Base-by-base conservation (phyloP, 2,888 invertebrate species). In the Opisthograptis luteolata region DNA sequence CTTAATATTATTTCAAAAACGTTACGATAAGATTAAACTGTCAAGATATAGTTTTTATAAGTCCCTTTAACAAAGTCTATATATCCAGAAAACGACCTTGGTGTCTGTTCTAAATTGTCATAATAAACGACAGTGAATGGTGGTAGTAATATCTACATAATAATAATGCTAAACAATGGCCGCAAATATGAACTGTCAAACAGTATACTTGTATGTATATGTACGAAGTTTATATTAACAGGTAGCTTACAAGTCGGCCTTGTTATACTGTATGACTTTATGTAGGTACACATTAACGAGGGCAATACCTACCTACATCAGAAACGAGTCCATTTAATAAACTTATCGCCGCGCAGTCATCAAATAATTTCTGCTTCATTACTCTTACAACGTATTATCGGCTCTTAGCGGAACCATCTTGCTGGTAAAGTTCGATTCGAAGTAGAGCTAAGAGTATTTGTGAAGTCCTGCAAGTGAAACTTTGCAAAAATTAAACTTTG, bases 401-500 rank as follows among this genome's bases (percentile, higher is more conserved):
- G 55, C 57, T 66, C 65, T 57, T 64, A 60, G 55, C 55, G 50
- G 66, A 71, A 66, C 62, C 69, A 68, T 64, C 45, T 63, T 62
- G 45, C 59, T 63, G 60, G 65, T 63, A 60, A 68, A 73, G 63
- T 72, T 73, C 65, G 62, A 74, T 74, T 68, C 64, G 69, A 71
- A 79, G 71, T 74, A 73, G 68, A 47, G 51, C 19, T 55, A 57
- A 70, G 77, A 77, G 76, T 81, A 77, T 81, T 81, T 76, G 73
- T 68, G 58, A 81, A 84, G 81, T 79, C 79, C 77, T 77, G 73
- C 74, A 68, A 73, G 68, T 73, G 74, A 84, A 84, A 80, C 83
- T 86, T 82, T 69, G 79, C 79, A 84, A 87, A 87, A 87, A 86
- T 86, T 84, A 72, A 87, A 87, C 81, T 87, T 85, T 79, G 70